phyloP scores from a whole-genome alignment of 2,113 vertebrate species.

The Chaetodon trifascialis region DNA sequence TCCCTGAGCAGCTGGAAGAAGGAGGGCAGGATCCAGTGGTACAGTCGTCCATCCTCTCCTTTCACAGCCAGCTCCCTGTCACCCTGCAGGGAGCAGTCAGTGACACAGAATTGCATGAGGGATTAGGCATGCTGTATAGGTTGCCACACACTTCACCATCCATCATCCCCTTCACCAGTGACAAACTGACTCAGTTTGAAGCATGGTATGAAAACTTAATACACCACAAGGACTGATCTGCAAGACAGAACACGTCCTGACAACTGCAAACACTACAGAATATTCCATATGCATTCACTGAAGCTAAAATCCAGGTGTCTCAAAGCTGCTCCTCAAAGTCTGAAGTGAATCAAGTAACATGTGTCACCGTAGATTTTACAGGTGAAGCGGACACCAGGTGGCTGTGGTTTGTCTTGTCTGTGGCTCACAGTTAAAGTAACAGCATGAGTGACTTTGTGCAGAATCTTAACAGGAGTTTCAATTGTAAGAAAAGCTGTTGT shows the following conservation, averaged over 20 bases:
- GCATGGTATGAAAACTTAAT: background rate
- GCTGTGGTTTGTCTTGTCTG: background rate
- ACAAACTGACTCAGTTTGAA: too few species aligned
- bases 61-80: slow-evolving; percentile 81
- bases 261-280: background rate
- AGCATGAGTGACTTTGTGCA: background rate
- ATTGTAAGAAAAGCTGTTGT: background rate
- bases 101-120: background rate
- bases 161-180: too few species aligned
- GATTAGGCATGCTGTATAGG: background rate
- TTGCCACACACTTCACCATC: background rate
- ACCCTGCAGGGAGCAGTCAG: slow-evolving; percentile 44
- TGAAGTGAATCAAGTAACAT: background rate
- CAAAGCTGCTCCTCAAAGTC: background rate
- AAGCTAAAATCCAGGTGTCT: background rate
- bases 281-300: background rate
- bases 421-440: background rate
- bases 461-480: background rate
- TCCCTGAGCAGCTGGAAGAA: slow-evolving; percentile 89
- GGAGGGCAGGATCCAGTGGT: slow-evolving; percentile 91
- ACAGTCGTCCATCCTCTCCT: slow-evolving; percentile 82
- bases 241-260: background rate
- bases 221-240: background rate
- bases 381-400: background rate
- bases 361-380: background rate